Evolutionary conservation across 1,140 invertebrate genomes (phyloP).

Genomic region (Dreissena polymorpha): DNA sequence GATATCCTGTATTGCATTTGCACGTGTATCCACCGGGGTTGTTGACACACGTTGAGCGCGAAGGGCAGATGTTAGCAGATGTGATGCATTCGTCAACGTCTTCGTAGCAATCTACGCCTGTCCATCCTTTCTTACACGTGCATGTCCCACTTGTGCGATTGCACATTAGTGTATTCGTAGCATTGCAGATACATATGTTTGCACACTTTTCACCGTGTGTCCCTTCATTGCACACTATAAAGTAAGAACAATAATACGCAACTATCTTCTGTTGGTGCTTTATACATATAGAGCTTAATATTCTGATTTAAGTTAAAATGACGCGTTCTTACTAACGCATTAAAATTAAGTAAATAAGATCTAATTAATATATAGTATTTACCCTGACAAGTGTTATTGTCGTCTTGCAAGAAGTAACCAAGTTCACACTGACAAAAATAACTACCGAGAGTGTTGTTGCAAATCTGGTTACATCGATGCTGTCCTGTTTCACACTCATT

Average conservation of each 20-base stretch:
- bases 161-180: constrained; percentile 20
- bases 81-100: constrained; percentile 34
- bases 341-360: too few relatives aligned
- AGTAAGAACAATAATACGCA: too few relatives aligned
- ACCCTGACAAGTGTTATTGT: too few relatives aligned
- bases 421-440: constrained; percentile 21
- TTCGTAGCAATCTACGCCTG: neutral
- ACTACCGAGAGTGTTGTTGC: constrained; percentile 17
- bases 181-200: constrained; percentile 6
- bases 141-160: constrained; percentile 13
- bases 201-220: constrained; percentile 17
- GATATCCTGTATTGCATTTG: constrained; percentile 42
- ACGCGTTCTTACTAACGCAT: too few relatives aligned
- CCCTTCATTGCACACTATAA: constrained; percentile 1
- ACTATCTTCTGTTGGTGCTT: too few relatives aligned
- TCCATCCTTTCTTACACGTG: constrained; percentile 30
- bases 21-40: constrained; percentile 46
- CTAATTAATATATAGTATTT: too few relatives aligned
- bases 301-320: too few relatives aligned
- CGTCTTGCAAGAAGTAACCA: neutral
- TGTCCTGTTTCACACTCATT: neutral
- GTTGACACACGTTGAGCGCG: constrained; percentile 44
- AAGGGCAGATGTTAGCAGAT: neutral
- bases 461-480: constrained; percentile 23
- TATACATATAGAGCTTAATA: too few relatives aligned